phyloP scores from a whole-genome alignment of 2,797 vertebrate genomes.

The Sus cebifrons region DNA sequence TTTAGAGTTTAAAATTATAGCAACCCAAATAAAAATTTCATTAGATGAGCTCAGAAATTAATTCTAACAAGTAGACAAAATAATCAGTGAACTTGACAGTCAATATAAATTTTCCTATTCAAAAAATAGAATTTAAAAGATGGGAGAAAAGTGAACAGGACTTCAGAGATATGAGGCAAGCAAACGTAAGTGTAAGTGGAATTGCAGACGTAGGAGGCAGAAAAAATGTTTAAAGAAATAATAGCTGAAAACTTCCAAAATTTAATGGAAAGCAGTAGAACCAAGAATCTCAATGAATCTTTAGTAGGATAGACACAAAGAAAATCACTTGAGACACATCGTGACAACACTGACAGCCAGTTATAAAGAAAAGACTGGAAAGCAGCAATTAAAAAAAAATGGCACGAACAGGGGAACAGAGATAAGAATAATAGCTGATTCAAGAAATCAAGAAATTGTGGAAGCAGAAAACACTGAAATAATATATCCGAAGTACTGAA shows the following conservation, averaged over 20 bases:
- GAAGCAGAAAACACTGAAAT: background rate
- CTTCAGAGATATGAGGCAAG: background rate
- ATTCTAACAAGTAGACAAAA: conserved; percentile 7
- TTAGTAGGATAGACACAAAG: background rate
- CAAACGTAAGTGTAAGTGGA: background rate
- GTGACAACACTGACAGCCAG: background rate
- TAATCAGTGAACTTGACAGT: background rate
- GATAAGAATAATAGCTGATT: background rate
- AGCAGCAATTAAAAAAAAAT: background rate
- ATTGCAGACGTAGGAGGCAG: background rate
- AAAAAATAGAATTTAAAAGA: conserved; percentile 35
- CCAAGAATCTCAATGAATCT: background rate
- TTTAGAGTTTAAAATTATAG: conserved; percentile 12
- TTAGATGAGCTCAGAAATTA: background rate
- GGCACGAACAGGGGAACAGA: background rate
- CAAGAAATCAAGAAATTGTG: background rate
- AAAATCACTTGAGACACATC: background rate
- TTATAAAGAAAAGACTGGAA: conserved; percentile 11
- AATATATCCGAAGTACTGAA: background rate
- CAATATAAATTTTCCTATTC: background rate
- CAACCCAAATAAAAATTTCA: background rate
- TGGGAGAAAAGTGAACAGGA: conserved; percentile 10
- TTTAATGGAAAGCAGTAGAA: conserved; percentile 32
- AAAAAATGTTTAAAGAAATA: conserved; percentile 33
- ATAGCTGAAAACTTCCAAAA: background rate